Conservation (phyloP, 2,888 invertebrate genomes). For the Arge pagana region DNA sequence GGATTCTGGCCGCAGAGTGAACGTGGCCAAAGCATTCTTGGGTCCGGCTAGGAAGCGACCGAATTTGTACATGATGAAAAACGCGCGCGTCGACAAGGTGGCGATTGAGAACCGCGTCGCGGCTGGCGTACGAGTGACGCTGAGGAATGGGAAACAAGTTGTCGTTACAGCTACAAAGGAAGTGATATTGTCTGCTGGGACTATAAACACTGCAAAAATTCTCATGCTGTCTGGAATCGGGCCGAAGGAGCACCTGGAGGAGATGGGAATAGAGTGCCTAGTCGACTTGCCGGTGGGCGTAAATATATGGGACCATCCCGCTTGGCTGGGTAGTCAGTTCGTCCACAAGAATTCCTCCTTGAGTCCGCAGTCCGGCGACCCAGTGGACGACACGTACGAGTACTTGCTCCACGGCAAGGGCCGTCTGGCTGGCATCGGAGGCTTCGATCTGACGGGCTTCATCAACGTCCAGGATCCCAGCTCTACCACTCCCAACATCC, state of each 20-base stretch:
- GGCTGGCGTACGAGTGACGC: no score
- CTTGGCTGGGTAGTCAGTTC: conserved; percentile 87
- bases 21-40: conserved; percentile 18
- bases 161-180: no score
- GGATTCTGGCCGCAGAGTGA: conserved; percentile 10
- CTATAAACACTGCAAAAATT: no score
- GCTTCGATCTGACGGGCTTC: conserved; percentile 87
- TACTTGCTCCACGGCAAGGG: conserved; percentile 77
- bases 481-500: conserved; percentile 78
- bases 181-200: no score
- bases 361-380: conserved; percentile 79
- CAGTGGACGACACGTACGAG: conserved; percentile 76
- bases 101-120: conserved; percentile 1
- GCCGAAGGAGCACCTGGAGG: conserved; percentile 74
- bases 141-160: no score
- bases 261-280: conserved; percentile 73
- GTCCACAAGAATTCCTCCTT: conserved; percentile 84
- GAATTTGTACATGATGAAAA: conserved; percentile 28
- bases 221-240: no score
- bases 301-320: no score
- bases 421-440: conserved; percentile 79
- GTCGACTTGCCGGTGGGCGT: conserved; percentile 78
- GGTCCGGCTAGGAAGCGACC: conserved; percentile 5
- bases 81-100: conserved; percentile 27
- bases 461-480: conserved; percentile 88